Conservation (phyloP, 2,797 vertebrate species). For the Pangasius krempfi region DNA sequence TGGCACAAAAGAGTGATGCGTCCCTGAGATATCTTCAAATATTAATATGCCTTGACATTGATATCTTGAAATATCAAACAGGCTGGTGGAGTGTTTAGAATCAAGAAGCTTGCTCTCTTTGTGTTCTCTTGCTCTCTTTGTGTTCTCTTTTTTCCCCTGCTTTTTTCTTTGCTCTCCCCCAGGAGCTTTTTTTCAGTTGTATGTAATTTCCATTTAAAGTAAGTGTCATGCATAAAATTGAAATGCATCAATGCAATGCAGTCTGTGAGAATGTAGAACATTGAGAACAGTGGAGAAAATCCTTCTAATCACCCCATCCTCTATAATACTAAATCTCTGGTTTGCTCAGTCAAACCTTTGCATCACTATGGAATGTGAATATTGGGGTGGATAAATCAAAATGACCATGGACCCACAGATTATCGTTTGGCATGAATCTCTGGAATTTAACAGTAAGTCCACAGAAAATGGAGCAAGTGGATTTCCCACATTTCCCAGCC, state of each 20-base stretch:
- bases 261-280: background rate
- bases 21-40: background rate
- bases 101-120: no score
- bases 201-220: constrained; percentile 49
- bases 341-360: background rate
- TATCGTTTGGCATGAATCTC: background rate
- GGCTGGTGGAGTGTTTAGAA: no score
- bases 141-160: background rate
- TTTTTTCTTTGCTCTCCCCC: background rate
- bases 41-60: background rate
- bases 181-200: background rate
- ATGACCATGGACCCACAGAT: background rate
- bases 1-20: background rate
- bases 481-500: background rate
- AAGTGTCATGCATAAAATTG: constrained; percentile 27
- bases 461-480: background rate
- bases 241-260: background rate
- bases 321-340: constrained; percentile 16
- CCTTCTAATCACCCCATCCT: background rate
- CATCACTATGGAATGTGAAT: background rate
- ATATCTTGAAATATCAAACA: no score
- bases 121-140: no score
- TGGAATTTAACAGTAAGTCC: background rate
- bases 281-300: constrained; percentile 19
- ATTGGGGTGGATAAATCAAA: background rate